These are phyloP conservation scores for Brenthis ino DNA, from an alignment of 2,888 invertebrate genomes.

Conservation along the genomic window DNA sequence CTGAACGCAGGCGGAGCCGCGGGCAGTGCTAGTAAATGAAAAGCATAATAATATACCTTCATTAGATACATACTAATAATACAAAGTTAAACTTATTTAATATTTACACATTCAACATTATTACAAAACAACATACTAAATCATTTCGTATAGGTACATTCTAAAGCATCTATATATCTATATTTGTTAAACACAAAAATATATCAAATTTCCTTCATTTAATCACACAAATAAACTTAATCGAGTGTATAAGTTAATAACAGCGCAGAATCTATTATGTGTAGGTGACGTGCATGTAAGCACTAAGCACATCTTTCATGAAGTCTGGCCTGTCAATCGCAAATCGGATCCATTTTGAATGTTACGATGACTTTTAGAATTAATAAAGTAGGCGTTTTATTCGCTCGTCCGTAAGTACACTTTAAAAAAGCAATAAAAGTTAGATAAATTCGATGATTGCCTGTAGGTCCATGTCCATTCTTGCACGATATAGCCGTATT, in stretches of 20 bases:
- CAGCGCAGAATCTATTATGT: background rate
- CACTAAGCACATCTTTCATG: conserved; percentile 10
- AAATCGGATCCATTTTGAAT: conserved; percentile 27
- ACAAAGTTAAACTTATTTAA: no score
- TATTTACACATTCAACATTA: no score
- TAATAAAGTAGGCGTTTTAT: conserved; percentile 34
- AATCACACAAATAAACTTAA: conserved; percentile 2
- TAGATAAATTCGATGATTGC: conserved; percentile 57
- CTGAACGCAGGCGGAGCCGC: no score
- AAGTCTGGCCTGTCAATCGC: conserved; percentile 25
- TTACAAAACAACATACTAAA: no score
- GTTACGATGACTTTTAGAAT: conserved; percentile 29
- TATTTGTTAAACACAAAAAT: no score
- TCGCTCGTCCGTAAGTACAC: conserved; percentile 19
- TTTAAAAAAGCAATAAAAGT: conserved; percentile 33
- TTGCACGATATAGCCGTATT: conserved; percentile 52
- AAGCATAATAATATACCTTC: no score
- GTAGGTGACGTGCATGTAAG: background rate
- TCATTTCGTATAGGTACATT: no score
- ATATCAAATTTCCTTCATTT: background rate
- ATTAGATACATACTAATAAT: no score
- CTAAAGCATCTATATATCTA: no score
- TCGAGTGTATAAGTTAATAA: background rate
- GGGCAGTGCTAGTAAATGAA: no score
- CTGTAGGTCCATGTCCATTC: conserved; percentile 49